phyloP scores from a whole-genome alignment of 2,888 invertebrate species.

The Zaprionus obscuricornis region DNA sequence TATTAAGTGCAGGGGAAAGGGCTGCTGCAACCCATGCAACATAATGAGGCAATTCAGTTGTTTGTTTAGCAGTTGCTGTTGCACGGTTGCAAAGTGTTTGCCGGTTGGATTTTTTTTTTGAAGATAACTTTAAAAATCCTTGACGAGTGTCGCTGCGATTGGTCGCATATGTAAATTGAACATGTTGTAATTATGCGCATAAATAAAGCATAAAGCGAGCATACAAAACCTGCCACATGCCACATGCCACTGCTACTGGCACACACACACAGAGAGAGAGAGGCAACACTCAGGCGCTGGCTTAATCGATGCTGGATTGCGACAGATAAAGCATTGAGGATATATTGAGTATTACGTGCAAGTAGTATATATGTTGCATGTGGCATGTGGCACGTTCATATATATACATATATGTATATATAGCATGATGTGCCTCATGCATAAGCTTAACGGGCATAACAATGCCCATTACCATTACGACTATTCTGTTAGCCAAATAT shows the following conservation, averaged over 20 bases:
- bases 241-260: too few species aligned
- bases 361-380: constrained; percentile 8
- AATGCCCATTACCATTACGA: constrained; percentile 46
- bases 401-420: constrained; percentile 5
- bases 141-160: constrained; percentile 35
- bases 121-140: constrained; percentile 55
- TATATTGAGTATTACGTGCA: too few species aligned
- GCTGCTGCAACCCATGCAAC: constrained; percentile 51
- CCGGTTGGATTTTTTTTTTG: constrained; percentile 12
- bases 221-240: constrained; percentile 16
- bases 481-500: constrained; percentile 37
- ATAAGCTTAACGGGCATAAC: constrained; percentile 67
- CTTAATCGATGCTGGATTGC: constrained; percentile 58
- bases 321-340: too few species aligned
- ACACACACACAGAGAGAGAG: constrained; percentile 24
- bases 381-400: not conserved
- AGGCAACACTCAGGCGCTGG: constrained; percentile 21
- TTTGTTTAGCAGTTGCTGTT: constrained; percentile 15
- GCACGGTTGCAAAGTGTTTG: constrained; percentile 1
- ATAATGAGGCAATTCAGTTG: constrained; percentile 69
- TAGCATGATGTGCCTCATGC: constrained; percentile 61
- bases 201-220: constrained; percentile 55
- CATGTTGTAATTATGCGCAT: constrained; percentile 69
- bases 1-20: constrained; percentile 68
- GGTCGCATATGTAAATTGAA: constrained; percentile 66